Conservation (phyloP, 2,888 invertebrate species). For the Lordiphosa andalusiaca region DNA sequence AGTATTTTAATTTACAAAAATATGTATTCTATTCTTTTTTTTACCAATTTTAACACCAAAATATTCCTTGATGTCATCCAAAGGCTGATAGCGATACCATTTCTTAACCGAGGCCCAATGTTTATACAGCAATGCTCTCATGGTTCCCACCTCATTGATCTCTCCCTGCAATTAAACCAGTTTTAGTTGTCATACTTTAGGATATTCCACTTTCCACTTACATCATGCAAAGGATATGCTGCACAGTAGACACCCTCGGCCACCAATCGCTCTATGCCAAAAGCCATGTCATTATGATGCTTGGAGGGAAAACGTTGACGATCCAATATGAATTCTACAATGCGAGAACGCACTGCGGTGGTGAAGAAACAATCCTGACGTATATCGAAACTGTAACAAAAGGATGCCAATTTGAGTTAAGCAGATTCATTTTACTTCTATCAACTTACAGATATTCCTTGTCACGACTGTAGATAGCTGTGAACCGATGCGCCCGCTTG, state of each 20-base stretch:
- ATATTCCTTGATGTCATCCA: slow-evolving; percentile 94
- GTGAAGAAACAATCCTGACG: slow-evolving; percentile 91
- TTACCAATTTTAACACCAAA: slow-evolving; percentile 93
- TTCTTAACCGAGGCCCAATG: slow-evolving; percentile 92
- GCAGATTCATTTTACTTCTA: background rate
- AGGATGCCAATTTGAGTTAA: background rate
- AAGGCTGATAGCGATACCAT: slow-evolving; percentile 91
- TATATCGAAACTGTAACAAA: slow-evolving; percentile 87
- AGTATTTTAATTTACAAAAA: background rate
- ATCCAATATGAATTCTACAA: slow-evolving; percentile 95
- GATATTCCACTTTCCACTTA: slow-evolving; percentile 76
- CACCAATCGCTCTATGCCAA: slow-evolving; percentile 89
- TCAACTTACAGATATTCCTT: slow-evolving; percentile 93
- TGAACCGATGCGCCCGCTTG: slow-evolving; percentile 88
- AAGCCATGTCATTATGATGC: slow-evolving; percentile 86
- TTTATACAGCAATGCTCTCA: slow-evolving; percentile 87
- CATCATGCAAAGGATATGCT: slow-evolving; percentile 94
- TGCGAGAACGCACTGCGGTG: slow-evolving; percentile 90
- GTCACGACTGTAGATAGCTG: slow-evolving; percentile 93
- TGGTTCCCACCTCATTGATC: slow-evolving; percentile 85
- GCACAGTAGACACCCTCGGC: slow-evolving; percentile 88
- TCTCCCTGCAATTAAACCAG: slow-evolving; percentile 84
- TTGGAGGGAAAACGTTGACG: slow-evolving; percentile 89
- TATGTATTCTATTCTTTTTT: no score
- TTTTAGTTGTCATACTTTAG: background rate